Evolutionary conservation across 2,113 vertebrate species (phyloP).

Genomic region (Mormyrus iriodes): DNA sequence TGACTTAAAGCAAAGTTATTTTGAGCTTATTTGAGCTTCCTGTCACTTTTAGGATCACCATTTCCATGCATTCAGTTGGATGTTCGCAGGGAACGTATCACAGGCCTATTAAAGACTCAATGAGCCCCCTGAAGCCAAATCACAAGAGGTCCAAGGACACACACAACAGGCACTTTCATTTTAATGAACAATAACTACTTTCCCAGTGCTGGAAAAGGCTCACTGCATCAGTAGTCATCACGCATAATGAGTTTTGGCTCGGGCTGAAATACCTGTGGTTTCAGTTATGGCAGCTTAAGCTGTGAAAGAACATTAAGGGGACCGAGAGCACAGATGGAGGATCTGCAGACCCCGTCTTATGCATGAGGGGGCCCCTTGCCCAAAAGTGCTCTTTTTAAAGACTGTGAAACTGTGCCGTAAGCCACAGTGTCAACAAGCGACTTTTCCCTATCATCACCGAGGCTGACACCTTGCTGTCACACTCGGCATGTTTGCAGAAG

Average conservation of each 20-base stretch:
- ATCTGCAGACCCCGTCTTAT: neutral
- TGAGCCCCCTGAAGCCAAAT: neutral
- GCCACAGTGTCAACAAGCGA: neutral
- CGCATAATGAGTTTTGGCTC: neutral
- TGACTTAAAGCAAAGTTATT: neutral
- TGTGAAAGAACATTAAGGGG: neutral
- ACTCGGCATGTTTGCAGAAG: neutral
- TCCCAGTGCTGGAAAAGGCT: neutral
- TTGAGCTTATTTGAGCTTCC: constrained; percentile 13
- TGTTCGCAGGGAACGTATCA: neutral
- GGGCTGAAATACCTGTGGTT: neutral
- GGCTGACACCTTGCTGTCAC: neutral
- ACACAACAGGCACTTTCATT: constrained; percentile 13
- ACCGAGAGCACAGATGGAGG: neutral
- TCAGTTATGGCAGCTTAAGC: neutral
- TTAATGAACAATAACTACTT: neutral
- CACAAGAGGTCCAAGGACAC: neutral
- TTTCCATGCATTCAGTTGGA: constrained; percentile 7
- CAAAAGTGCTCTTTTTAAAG: neutral
- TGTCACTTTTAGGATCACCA: constrained; percentile 16
- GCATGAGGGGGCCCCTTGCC: neutral
- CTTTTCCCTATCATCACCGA: neutral
- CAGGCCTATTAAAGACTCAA: neutral
- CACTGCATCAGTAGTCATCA: constrained; percentile 2
- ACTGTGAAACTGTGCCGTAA: neutral